Base-by-base conservation (phyloP, 2,113 vertebrate genomes). In the Serinus canaria region DNA sequence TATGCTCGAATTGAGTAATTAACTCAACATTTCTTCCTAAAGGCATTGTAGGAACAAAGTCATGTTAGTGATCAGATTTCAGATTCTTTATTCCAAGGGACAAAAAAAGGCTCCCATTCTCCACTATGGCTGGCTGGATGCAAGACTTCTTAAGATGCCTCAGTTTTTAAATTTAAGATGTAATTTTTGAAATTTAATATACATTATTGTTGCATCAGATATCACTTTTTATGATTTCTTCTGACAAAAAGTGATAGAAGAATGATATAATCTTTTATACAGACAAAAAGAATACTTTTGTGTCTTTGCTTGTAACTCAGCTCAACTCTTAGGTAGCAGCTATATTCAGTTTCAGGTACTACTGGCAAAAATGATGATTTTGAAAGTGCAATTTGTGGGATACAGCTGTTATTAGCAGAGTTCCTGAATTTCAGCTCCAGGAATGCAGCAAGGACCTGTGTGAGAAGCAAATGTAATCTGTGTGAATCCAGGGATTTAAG, bases 1-100 rank as follows among this genome's bases (percentile, higher is more conserved):
- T 96, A 95, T 90, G 82, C 77, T 93, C 73, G 95, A 94, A 95
- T 96, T 94, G 91, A 92, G 91, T 96, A 96, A 97, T 96, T 97
- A 96, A 95, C 94, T 94, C 95, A 97, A 84, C 93, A 83, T 96
- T 95, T 96, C 91, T 95, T 96, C 89, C 91, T 97, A 81, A 91
- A 93, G 92, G 90, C 95, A 94, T 90, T 92, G 77, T 78, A 97
- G 76, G 92, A 92, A 89, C 2, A 9, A 92, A 63, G 75, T 95
- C 76, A 8, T 88, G 68, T 86, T 94, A 21, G 81, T 89, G 92
- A 96, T 97, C 92, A 94, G 74, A 95, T 94, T 96, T 95, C 80
- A 95, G 67, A 85, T 86, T 31, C 70, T 87, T 94, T 87, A 66
- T 79, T 95, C 72, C 14, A n/a, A 64, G 63, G 60, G 56, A 77